These are phyloP conservation scores for Equus przewalskii DNA, from an alignment of 2,113 vertebrate genomes.

Conservation along the genomic window DNA sequence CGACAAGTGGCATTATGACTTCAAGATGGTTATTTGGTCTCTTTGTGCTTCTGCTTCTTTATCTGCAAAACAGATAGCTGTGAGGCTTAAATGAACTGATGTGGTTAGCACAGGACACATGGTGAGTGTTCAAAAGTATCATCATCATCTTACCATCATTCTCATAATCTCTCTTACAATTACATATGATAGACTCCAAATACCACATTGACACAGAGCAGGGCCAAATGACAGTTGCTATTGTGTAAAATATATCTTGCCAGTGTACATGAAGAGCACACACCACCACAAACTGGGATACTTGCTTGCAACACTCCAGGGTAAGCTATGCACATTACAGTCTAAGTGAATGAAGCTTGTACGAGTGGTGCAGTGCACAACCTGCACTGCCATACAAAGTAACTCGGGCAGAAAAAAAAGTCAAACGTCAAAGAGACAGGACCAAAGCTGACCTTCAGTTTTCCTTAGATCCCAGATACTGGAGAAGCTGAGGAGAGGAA, in stretches of 20 bases:
- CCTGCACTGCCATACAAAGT: not conserved
- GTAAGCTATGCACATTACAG: not conserved
- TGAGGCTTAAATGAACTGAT: not conserved
- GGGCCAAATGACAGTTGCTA: not conserved
- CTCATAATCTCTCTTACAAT: not conserved
- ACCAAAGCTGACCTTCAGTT: not conserved
- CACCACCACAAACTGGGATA: not conserved
- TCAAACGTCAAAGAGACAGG: not conserved
- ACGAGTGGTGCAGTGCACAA: not conserved
- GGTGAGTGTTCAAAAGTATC: not conserved
- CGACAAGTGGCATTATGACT: not conserved
- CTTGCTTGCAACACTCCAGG: not conserved
- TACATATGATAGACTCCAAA: not conserved
- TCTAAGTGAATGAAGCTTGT: not conserved
- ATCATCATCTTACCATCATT: no score
- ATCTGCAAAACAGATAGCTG: not conserved
- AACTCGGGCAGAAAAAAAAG: not conserved
- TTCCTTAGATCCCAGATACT: not conserved
- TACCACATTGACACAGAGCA: not conserved
- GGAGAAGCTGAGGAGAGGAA: no score
- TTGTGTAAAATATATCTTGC: not conserved
- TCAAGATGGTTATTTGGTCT: not conserved
- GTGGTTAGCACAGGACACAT: not conserved
- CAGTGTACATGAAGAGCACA: not conserved
- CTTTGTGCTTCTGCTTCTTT: not conserved